Conservation (phyloP, 37 sponge, comb jelly and placozoan species). For the Aplysina aerophoba region DNA sequence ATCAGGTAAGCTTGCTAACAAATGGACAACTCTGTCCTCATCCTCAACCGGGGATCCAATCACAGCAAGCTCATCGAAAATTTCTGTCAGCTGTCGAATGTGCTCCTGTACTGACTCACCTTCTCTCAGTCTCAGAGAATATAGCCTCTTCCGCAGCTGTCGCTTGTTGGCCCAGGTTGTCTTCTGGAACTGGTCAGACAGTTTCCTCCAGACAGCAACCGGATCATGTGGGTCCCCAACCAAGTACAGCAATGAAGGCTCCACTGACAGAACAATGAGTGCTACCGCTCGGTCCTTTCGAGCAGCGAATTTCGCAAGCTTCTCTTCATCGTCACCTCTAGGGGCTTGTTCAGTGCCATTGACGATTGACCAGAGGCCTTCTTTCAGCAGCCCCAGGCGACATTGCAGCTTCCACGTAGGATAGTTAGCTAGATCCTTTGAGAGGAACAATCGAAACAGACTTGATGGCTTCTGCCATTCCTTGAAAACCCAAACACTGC, state of each 20-base stretch:
- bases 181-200: conserved; percentile 59
- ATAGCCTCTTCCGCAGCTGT: conserved; percentile 35
- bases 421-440: no score
- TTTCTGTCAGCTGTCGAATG: conserved; percentile 56
- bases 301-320: not conserved
- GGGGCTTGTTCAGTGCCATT: not conserved
- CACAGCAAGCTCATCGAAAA: conserved; percentile 44
- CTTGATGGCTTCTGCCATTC: not conserved
- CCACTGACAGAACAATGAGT: conserved; percentile 52
- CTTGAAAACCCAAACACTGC: not conserved
- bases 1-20: conserved; percentile 59
- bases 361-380: not conserved
- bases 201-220: conserved; percentile 55
- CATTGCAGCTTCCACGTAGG: no score
- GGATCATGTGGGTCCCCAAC: conserved; percentile 50
- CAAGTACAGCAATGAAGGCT: conserved; percentile 39
- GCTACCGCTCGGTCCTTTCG: conserved; percentile 25
- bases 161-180: conserved; percentile 63
- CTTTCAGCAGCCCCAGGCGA: not conserved
- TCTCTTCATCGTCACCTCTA: not conserved
- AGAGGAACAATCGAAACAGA: not conserved
- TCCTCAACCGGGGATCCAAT: conserved; percentile 41
- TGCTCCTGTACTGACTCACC: conserved; percentile 63
- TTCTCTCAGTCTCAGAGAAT: conserved; percentile 51
- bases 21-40: conserved; percentile 65